Evolutionary conservation across 2,113 vertebrate species (phyloP).

Genomic region (Ammospiza nelsoni): DNA sequence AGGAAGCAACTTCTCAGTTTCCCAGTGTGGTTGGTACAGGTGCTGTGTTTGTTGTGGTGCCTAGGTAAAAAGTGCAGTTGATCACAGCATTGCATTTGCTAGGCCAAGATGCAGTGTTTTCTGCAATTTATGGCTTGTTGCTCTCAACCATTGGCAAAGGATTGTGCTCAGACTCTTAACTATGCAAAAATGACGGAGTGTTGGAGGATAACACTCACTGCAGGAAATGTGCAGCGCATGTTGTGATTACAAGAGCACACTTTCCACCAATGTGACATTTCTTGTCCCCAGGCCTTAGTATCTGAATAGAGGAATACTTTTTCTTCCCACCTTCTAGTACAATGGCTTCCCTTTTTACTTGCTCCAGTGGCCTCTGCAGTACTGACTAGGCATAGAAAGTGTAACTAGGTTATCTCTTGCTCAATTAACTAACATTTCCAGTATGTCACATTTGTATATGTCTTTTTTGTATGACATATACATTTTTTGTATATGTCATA

Average conservation of each 20-base stretch:
- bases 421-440: background rate
- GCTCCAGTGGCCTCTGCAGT: background rate
- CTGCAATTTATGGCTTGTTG: conserved; percentile 46
- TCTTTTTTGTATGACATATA: background rate
- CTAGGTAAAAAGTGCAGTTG: conserved; percentile 11
- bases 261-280: background rate
- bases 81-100: background rate
- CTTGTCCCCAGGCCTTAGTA: background rate
- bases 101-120: conserved; percentile 12
- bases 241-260: background rate
- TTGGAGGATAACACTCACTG: background rate
- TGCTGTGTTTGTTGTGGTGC: conserved; percentile 17
- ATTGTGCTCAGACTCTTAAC: conserved; percentile 22
- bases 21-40: background rate
- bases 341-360: background rate
- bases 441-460: background rate
- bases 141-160: background rate
- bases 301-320: background rate
- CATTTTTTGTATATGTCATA: too few species aligned
- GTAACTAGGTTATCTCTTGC: background rate
- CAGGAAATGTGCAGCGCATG: background rate
- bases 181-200: background rate
- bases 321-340: background rate
- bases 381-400: background rate
- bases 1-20: background rate